Conservation (phyloP, 2,113 vertebrate genomes). For the Noctilio leporinus region DNA sequence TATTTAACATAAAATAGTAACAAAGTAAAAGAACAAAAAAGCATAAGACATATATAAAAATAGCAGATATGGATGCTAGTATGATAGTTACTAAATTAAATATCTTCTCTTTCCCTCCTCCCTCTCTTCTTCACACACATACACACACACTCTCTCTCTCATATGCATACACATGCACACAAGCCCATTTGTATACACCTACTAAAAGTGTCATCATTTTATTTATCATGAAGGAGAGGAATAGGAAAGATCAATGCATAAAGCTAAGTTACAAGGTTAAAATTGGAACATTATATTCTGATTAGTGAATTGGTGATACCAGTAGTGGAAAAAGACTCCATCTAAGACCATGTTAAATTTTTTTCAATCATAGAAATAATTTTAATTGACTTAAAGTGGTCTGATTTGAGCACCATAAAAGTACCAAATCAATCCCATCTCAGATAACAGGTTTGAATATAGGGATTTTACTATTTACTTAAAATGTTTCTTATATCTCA, state of each 20-base stretch:
- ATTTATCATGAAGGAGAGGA: background rate
- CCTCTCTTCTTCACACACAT: background rate
- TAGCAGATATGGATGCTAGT: background rate
- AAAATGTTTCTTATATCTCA: background rate
- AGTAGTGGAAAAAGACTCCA: background rate
- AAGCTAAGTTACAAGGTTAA: slow-evolving; percentile 2
- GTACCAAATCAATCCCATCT: background rate
- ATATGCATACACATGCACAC: background rate
- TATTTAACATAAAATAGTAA: background rate
- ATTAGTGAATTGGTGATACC: background rate
- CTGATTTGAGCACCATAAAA: background rate
- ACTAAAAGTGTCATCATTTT: background rate
- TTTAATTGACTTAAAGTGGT: background rate
- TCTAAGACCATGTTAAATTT: background rate
- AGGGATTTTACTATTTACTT: background rate
- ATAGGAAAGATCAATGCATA: background rate
- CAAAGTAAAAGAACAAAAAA: background rate
- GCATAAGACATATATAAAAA: background rate
- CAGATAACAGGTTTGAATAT: background rate
- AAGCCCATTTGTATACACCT: background rate
- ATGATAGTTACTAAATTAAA: background rate
- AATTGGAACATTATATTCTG: background rate
- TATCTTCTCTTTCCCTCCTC: background rate
- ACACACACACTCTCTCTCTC: no score
- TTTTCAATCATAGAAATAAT: background rate